Base-by-base conservation (phyloP, 2,797 vertebrate genomes). In the Notolepis coatsorum region DNA sequence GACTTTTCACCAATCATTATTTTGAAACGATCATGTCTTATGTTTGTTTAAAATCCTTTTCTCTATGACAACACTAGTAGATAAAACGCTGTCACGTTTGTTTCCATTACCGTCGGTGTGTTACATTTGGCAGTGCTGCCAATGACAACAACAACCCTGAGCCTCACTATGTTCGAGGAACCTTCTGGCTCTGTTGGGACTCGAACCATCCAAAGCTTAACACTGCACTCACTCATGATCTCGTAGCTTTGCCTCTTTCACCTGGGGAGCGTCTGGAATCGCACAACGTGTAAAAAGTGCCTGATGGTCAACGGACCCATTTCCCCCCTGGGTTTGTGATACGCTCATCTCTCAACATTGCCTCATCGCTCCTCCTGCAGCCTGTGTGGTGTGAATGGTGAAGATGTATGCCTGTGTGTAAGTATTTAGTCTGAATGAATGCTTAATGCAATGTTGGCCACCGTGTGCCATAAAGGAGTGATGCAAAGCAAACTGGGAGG, bases 391-490 rank as follows among this genome's bases (percentile, higher is more conserved):
- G 43, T 13, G 62, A 81, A 69, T 47, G 68, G 43, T 56, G 64
- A 69, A 80, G 63, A 69, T 57, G 65, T 54, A 56, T 48, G 45
- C 3, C 42, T 24, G 64, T 33, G 45, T 71, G 68, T 77, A 63
- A 56, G 61, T 79, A 72, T 77, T 74, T 65, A 62, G 79, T 79
- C 49, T 64, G 75, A 79, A 53, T 68, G 62, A 80, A 73, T 81
- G 72, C 56, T 82, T 81, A 60, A 61, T 86, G 73, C 81, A 85
- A 73, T 84, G 82, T 88, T 89, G 82, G 77, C 78, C 73, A 73
- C 76, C 52, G 65, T 79, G 79, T 89, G 84, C 85, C 84, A 81
- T 84, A 75, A 78, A 71, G 28, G 72, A 71, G 51, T 53, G 58
- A 63, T 52, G 67, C 53, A 66, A 48, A 77, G 61, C 61, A 42